Evolutionary conservation across 2,113 vertebrate genomes (phyloP).

Genomic region (Corvus hawaiiensis): DNA sequence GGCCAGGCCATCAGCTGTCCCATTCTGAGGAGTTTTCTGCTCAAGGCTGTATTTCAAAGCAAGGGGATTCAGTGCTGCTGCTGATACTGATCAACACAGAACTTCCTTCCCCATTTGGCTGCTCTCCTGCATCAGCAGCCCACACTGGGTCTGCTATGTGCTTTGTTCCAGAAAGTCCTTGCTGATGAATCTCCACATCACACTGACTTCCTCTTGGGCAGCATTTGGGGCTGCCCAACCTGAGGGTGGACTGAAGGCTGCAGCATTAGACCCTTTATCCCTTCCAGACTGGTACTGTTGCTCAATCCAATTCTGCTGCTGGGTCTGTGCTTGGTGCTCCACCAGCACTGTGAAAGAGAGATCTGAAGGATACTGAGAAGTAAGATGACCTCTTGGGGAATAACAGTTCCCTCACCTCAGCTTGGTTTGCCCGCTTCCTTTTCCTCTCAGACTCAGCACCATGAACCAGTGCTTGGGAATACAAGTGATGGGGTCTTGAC

Average conservation of each 20-base stretch:
- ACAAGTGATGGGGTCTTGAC: not conserved
- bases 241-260: not conserved
- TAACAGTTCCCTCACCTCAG: not conserved
- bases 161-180: not conserved
- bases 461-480: not conserved
- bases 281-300: not conserved
- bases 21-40: not conserved
- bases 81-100: not conserved
- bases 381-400: not conserved
- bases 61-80: not conserved
- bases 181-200: not conserved
- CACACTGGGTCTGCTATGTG: not conserved
- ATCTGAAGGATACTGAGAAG: not conserved
- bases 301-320: not conserved
- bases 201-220: not conserved
- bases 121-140: not conserved
- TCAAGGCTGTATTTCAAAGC: not conserved
- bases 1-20: not conserved
- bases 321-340: not conserved
- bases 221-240: not conserved
- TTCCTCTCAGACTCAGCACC: not conserved
- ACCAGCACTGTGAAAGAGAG: not conserved
- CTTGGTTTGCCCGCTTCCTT: not conserved
- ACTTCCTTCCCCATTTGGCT: not conserved
- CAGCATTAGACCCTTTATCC: not conserved